Evolutionary conservation across 1,140 invertebrate species (phyloP), one percentile per base, ranked within the genome.

Genomic region (Manduca sexta): DNA sequence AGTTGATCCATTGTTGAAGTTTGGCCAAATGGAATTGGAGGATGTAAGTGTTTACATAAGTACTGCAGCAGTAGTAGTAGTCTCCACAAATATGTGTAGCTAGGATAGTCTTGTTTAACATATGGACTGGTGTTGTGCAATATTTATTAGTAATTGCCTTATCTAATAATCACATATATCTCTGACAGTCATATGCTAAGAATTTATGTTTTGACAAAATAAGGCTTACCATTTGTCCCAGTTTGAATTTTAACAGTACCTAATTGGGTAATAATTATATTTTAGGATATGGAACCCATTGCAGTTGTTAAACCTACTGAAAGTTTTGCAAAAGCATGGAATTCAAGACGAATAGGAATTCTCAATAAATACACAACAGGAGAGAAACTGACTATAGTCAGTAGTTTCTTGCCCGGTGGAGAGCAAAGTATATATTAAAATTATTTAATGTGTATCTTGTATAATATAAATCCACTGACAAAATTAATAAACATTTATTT

Each of bases 301-400:
- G 39, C 53, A 26, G 16, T 30, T 45, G 31, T 52, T 31, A 1
- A 49, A 41, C 61, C 56, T 57, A 82, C 77, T 48, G 83, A 87
- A 12, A 83, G 79, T 45, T 83, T 79, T 53, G 39, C 92, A 55
- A 91, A 95, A 65, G 89, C 92, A 38, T 98, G 96, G 96, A 88
- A 84, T 59, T 70, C 87, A 3, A 91, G 92, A 57, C 91, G 93
- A 62, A 73, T 88, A 53, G 84, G 83, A 4, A 97, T 98, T 68
- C 85, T 98, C 3, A 92, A 90, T 52, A 95, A 94, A 83, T 98
- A 94, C 64, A 97, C 95, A 31, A 98, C 96, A 40, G 94, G 93
- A 17, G 95, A 97, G 80, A 97, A 96, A 77, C 80, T 97, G 37
- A 94, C 94, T 4, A 95, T 97, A 59, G 90, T 94, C 6, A 95